A percentile compares a stretch with the other conserved stretches of the same genome.
phyloP scores from a whole-genome alignment of 2,888 invertebrate genomes.

The Eurytoma californica region DNA sequence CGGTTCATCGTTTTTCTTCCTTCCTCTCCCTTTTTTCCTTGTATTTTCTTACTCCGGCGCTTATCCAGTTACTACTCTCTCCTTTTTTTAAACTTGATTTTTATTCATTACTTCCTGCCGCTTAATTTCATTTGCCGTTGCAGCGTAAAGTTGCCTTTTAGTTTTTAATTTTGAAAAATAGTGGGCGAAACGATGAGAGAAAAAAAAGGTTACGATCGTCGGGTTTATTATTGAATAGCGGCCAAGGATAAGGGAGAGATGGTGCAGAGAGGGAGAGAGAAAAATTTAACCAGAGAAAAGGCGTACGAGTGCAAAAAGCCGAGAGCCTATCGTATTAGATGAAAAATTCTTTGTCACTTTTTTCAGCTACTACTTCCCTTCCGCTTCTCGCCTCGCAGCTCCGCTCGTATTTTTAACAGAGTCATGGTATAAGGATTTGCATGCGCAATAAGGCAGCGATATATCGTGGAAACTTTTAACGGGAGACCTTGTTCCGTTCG shows the following conservation, averaged over 20 bases:
- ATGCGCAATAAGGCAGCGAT: slow-evolving; percentile 24
- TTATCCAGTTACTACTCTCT: no score
- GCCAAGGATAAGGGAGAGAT: not conserved
- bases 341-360: slow-evolving; percentile 13
- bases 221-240: slow-evolving; percentile 24
- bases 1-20: slow-evolving; percentile 9
- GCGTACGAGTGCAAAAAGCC: not conserved
- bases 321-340: slow-evolving; percentile 23
- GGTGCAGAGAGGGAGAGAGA: not conserved
- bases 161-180: no score
- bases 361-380: slow-evolving; percentile 9
- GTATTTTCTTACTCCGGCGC: not conserved
- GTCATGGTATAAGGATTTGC: slow-evolving; percentile 35
- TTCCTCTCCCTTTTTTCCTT: not conserved
- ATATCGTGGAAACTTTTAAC: slow-evolving; percentile 29
- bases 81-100: no score
- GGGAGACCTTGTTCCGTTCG: slow-evolving; percentile 11
- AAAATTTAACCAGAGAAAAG: not conserved
- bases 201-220: slow-evolving; percentile 26
- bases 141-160: no score
- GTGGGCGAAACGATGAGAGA: no score
- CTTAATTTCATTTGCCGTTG: no score
- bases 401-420: slow-evolving; percentile 28
- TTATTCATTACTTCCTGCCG: no score
- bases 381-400: not conserved